Conservation (phyloP, 1,140 invertebrate genomes). For the Sarcophaga bullata region DNA sequence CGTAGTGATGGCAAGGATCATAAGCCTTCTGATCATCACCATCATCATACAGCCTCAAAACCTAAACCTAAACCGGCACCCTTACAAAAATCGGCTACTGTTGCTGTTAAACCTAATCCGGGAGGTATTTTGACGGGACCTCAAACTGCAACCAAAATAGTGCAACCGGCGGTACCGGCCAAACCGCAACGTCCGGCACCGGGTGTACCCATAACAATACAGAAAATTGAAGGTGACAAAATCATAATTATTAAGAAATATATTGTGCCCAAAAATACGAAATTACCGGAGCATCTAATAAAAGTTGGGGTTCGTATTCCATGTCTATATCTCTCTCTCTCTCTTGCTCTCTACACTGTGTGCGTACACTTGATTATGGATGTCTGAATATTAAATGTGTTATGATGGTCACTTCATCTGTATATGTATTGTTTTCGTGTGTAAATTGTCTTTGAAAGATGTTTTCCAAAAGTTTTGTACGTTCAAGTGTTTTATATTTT, state of each 20-base stretch:
- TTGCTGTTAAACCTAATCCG: slow-evolving; percentile 51
- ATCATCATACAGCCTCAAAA: slow-evolving; percentile 42
- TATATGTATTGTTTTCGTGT: too few species aligned
- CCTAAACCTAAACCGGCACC: slow-evolving; percentile 59
- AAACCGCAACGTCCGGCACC: slow-evolving; percentile 54
- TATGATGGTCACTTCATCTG: too few species aligned
- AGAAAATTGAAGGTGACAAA: slow-evolving; percentile 64
- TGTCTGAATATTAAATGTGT: too few species aligned
- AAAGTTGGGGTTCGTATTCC: slow-evolving; percentile 58
- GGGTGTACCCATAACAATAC: slow-evolving; percentile 62
- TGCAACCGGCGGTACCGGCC: slow-evolving; percentile 35
- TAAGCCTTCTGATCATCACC: background rate
- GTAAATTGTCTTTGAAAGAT: background rate
- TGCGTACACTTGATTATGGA: too few species aligned
- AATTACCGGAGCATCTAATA: slow-evolving; percentile 64
- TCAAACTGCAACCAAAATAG: slow-evolving; percentile 46
- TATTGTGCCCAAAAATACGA: slow-evolving; percentile 62
- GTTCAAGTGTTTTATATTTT: background rate
- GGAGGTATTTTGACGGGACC: slow-evolving; percentile 60
- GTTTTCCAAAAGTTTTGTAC: slow-evolving; percentile 2
- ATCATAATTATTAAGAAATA: slow-evolving; percentile 65
- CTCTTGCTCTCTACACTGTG: background rate
- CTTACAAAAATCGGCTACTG: slow-evolving; percentile 45
- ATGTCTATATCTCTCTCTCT: background rate
- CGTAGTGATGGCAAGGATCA: slow-evolving; percentile 58